Conservation (phyloP, 2,113 vertebrate species). For the Neotoma lepida region DNA sequence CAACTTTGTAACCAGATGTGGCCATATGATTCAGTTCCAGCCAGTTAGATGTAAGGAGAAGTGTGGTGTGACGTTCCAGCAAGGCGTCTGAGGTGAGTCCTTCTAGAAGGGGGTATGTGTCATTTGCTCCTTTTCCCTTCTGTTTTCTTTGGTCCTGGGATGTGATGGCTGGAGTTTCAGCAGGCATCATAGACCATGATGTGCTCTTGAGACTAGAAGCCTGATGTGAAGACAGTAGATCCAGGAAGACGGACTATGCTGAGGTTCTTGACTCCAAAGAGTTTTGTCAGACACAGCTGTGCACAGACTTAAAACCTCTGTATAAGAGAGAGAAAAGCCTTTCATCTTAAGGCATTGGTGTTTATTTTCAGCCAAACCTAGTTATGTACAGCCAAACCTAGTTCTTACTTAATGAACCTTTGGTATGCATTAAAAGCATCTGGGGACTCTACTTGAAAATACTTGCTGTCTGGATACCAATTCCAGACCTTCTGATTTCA, state of each 20-base stretch:
- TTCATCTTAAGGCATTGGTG: neutral
- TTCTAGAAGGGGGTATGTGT: neutral
- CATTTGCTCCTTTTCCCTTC: neutral
- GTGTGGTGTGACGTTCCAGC: neutral
- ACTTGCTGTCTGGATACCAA: neutral
- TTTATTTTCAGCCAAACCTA: too few species aligned
- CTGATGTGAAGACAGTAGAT: neutral
- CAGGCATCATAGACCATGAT: neutral
- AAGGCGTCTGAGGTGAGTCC: neutral
- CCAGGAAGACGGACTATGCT: neutral
- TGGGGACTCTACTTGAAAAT: neutral
- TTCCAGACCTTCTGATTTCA: neutral
- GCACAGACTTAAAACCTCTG: neutral
- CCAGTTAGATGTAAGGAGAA: neutral
- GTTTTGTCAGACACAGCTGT: neutral
- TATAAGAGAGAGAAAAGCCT: neutral
- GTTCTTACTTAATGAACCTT: neutral
- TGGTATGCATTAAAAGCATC: neutral
- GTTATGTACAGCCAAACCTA: neutral
- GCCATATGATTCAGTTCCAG: neutral
- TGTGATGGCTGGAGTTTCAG: neutral
- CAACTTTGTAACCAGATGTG: neutral
- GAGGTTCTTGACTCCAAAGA: neutral
- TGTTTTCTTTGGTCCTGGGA: neutral
- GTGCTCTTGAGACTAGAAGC: neutral